Evolutionary conservation across 2,113 vertebrate genomes (phyloP).

Genomic region (Illadopsis cleaveri): DNA sequence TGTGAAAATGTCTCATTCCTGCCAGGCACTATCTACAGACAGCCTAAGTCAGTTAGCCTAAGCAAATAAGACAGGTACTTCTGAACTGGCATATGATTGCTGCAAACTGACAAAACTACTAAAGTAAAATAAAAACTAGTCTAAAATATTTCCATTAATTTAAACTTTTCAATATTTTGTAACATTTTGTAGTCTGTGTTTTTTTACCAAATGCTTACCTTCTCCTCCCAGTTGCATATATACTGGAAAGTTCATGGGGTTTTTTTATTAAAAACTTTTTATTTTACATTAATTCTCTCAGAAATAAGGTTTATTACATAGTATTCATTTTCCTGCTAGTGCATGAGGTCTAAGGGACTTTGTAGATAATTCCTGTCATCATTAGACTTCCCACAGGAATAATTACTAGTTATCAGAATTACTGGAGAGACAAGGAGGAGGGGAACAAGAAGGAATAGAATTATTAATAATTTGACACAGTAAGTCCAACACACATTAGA

Average conservation of each 20-base stretch:
- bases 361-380: background rate
- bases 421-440: background rate
- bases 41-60: background rate
- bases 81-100: background rate
- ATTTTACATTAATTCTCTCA: background rate
- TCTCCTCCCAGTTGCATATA: fast-evolving
- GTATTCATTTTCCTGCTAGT: background rate
- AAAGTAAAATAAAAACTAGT: background rate
- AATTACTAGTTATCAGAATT: background rate
- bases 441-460: background rate
- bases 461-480: background rate
- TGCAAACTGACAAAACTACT: background rate
- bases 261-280: background rate
- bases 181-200: fast-evolving
- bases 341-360: background rate
- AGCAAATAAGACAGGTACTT: background rate
- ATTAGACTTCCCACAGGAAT: background rate
- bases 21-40: background rate
- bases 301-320: background rate
- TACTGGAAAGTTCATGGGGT: background rate
- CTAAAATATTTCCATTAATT: background rate
- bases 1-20: background rate
- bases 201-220: background rate
- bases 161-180: background rate
- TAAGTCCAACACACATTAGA: background rate